These are phyloP conservation scores for Anhinga anhinga DNA, from an alignment of 2,113 vertebrate species.

Conservation along the genomic window DNA sequence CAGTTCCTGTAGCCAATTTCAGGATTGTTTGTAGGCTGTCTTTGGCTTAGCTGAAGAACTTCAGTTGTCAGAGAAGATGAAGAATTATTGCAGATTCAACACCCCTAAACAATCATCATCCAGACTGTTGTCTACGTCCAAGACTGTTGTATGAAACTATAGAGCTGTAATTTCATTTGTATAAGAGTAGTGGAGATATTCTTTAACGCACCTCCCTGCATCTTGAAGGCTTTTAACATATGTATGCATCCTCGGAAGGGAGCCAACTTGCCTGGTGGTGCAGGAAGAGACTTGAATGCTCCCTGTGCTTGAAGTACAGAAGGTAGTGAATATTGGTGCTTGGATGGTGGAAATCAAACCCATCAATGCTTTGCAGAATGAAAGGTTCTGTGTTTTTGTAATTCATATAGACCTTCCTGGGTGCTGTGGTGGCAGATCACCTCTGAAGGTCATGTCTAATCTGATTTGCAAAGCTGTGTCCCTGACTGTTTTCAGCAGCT, in stretches of 20 bases:
- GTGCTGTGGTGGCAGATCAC: not conserved
- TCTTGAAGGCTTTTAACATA: not conserved
- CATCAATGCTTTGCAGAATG: too few relatives aligned
- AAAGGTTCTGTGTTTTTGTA: too few relatives aligned
- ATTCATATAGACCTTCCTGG: too few relatives aligned
- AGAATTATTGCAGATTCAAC: not conserved
- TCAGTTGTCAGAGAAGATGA: constrained; percentile 20
- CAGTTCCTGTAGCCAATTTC: constrained; percentile 18
- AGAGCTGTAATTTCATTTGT: not conserved
- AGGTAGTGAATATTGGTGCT: not conserved
- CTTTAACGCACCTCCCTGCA: not conserved
- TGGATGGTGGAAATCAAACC: too few relatives aligned
- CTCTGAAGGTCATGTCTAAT: constrained; percentile 32
- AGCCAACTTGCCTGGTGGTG: accelerated
- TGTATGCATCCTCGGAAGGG: accelerated
- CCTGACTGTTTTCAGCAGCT: constrained; percentile 40
- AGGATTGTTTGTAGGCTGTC: constrained; percentile 36
- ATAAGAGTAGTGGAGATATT: not conserved
- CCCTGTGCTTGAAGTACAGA: not conserved
- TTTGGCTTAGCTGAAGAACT: constrained; percentile 37
- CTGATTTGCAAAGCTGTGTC: constrained; percentile 37
- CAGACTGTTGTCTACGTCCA: not conserved
- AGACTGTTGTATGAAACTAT: not conserved
- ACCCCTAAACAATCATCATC: not conserved
- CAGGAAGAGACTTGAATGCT: not conserved